phyloP scores from a whole-genome alignment of 2,797 vertebrate species.

The Fistularia commersonii region DNA sequence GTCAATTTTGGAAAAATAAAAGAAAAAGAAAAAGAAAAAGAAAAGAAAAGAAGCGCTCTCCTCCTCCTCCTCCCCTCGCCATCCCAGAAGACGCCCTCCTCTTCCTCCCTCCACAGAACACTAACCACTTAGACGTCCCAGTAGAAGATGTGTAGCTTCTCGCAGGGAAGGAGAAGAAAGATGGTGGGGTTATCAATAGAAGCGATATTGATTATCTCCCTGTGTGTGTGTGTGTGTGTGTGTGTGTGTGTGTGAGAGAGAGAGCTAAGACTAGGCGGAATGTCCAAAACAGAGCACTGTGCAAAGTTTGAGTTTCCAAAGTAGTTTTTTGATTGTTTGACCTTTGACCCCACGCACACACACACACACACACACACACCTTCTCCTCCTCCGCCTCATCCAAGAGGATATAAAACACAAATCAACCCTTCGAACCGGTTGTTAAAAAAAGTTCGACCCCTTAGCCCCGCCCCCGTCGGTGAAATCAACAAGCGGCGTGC shows the following conservation, averaged over 20 bases:
- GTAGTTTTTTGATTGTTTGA: constrained; percentile 68
- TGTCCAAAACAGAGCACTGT: constrained; percentile 83
- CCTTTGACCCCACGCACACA: too few species aligned
- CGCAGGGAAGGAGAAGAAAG: constrained; percentile 64
- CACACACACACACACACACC: too few species aligned
- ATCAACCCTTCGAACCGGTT: constrained; percentile 41
- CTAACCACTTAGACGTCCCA: constrained; percentile 82
- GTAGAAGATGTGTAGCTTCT: constrained; percentile 85
- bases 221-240: too few species aligned
- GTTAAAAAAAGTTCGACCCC: constrained; percentile 43
- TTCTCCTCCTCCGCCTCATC: too few species aligned
- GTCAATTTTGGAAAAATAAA: too few species aligned
- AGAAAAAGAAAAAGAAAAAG: too few species aligned
- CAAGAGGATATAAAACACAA: too few species aligned
- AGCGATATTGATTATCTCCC: constrained; percentile 78
- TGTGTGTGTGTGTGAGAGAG: too few species aligned
- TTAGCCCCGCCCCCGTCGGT: too few species aligned
- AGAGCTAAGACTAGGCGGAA: constrained; percentile 81
- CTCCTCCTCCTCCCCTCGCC: constrained; percentile 56
- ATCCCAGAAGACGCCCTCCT: constrained; percentile 63
- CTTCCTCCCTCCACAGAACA: too few species aligned
- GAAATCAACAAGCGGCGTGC: not conserved
- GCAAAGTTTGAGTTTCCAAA: constrained; percentile 78
- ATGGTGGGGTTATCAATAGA: constrained; percentile 72
- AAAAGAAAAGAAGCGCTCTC: too few species aligned